These are phyloP conservation scores for Leptopilina myrica DNA, from an alignment of 2,888 invertebrate genomes.

Conservation along the genomic window DNA sequence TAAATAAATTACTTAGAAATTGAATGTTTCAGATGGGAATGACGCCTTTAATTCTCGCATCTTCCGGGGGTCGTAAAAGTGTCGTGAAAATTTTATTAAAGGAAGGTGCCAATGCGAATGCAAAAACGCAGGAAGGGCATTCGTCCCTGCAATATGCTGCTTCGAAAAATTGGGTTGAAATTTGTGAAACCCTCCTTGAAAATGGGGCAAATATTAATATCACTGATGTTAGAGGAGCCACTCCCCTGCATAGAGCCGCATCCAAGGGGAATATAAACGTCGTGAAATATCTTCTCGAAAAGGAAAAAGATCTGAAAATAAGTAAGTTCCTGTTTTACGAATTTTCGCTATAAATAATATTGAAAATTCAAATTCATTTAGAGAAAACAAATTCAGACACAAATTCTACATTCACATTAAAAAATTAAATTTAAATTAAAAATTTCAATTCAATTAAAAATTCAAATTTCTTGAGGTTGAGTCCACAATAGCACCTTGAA, in stretches of 20 bases:
- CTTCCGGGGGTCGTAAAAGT: conserved; percentile 86
- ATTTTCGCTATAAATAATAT: conserved; percentile 34
- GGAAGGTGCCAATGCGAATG: conserved; percentile 85
- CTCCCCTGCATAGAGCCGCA: conserved; percentile 88
- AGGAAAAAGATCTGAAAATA: conserved; percentile 78
- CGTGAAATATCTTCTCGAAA: conserved; percentile 81
- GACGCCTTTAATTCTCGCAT: conserved; percentile 88
- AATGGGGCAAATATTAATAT: conserved; percentile 85
- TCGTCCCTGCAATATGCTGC: conserved; percentile 91
- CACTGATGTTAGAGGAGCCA: conserved; percentile 83
- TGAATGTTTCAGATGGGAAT: conserved; percentile 78
- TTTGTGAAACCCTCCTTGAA: conserved; percentile 82
- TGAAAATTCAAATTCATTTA: background rate
- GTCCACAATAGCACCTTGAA: too few species aligned
- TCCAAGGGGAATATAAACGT: conserved; percentile 85
- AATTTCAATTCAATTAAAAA: too few species aligned
- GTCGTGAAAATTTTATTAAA: conserved; percentile 83
- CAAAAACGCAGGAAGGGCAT: conserved; percentile 85
- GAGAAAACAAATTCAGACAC: too few species aligned
- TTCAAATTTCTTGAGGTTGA: too few species aligned
- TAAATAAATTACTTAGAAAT: conserved; percentile 1
- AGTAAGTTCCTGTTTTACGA: conserved; percentile 60
- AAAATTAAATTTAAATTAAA: too few species aligned
- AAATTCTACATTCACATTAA: too few species aligned
- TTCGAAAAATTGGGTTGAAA: conserved; percentile 88